phyloP scores from a whole-genome alignment of 2,113 vertebrate genomes.

The Platycercus adscitus region DNA sequence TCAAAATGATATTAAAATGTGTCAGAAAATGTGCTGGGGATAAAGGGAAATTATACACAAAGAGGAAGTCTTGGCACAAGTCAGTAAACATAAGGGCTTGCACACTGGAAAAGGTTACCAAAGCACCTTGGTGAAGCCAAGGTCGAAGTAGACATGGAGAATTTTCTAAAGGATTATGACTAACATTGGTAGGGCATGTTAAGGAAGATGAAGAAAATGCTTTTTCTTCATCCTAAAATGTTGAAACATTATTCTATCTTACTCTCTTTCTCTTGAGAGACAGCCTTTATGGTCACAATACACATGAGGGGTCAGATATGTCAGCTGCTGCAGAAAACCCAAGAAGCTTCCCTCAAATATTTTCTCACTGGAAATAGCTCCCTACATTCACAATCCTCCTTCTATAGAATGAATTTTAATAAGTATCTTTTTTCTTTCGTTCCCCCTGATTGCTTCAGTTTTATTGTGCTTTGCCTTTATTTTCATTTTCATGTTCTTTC shows the following conservation, averaged over 20 bases:
- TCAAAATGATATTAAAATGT: not conserved
- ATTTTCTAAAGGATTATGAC: not conserved
- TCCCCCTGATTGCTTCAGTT: not conserved
- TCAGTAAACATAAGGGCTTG: not conserved
- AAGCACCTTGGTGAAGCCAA: not conserved
- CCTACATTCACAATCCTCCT: not conserved
- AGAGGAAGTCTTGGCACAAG: not conserved
- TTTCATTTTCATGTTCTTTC: slow-evolving; percentile 34
- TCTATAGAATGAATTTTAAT: slow-evolving; percentile 3
- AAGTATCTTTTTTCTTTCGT: not conserved
- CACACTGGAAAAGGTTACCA: not conserved
- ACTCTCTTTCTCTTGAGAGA: not conserved
- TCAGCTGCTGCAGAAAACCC: not conserved
- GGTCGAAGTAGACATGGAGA: slow-evolving; percentile 16
- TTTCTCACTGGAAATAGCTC: slow-evolving; percentile 23
- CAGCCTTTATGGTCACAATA: not conserved
- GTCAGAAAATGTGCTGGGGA: not conserved
- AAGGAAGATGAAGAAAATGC: not conserved
- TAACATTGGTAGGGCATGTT: not conserved
- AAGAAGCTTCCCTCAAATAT: slow-evolving; percentile 5
- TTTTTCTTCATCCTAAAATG: slow-evolving; percentile 30
- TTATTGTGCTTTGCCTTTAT: slow-evolving; percentile 52
- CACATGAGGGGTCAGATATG: not conserved
- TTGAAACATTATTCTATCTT: not conserved
- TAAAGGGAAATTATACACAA: not conserved